These are phyloP conservation scores for Plusia festucae DNA, from an alignment of 2,888 invertebrate genomes.

Conservation along the genomic window DNA sequence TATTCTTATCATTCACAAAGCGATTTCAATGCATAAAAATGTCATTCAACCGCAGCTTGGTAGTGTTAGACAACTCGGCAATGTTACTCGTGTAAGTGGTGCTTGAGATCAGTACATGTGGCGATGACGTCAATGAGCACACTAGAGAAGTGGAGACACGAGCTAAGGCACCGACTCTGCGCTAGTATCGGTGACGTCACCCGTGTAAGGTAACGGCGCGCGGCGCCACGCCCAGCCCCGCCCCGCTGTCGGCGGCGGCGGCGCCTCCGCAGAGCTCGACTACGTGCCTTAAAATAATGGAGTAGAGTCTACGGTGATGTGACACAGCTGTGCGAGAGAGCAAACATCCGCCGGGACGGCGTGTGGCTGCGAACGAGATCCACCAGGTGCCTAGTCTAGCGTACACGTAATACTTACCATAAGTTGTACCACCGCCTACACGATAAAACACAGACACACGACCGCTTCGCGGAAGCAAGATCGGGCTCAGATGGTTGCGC, in stretches of 20 bases:
- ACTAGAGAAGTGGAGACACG: conserved; percentile 31
- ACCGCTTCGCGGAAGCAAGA: conserved; percentile 27
- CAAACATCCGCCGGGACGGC: conserved; percentile 21
- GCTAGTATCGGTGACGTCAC: conserved; percentile 70
- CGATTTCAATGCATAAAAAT: neutral
- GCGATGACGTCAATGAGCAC: conserved; percentile 50
- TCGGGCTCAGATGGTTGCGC: conserved; percentile 25
- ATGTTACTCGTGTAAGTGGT: conserved; percentile 13
- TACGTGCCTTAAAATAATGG: conserved; percentile 39
- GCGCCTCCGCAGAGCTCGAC: conserved; percentile 21
- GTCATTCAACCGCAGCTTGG: neutral
- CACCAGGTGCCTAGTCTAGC: conserved; percentile 3
- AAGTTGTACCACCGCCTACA: neutral
- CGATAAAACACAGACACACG: neutral
- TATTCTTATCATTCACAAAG: conserved; percentile 4
- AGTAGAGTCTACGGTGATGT: conserved; percentile 25
- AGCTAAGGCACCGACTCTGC: conserved; percentile 17
- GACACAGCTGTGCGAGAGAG: conserved; percentile 20
- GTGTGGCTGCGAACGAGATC: neutral
- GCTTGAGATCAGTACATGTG: conserved; percentile 18
- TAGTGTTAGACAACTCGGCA: neutral
- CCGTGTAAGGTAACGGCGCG: conserved; percentile 49
- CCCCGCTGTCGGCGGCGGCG: conserved; percentile 70
- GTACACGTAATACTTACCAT: neutral
- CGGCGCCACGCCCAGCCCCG: conserved; percentile 82